phyloP scores from a whole-genome alignment of 2,888 invertebrate species.

The Drosophila koepferae region DNA sequence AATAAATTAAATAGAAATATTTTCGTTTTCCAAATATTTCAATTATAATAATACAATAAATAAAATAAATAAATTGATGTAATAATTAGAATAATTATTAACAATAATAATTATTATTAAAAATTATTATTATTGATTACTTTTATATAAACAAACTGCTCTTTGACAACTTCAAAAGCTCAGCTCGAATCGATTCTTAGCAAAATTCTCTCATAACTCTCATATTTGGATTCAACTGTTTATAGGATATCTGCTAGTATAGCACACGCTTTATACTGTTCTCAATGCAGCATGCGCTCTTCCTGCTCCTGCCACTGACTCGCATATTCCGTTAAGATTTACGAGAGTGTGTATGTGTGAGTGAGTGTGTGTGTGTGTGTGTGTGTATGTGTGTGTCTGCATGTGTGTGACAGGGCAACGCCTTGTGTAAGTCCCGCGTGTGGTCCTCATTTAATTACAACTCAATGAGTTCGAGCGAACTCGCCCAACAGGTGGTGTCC shows the following conservation, averaged over 20 bases:
- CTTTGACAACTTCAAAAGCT: not conserved
- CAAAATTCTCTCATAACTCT: not conserved
- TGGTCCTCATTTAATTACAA: constrained; percentile 73
- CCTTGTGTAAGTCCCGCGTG: constrained; percentile 54
- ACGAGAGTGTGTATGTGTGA: constrained; percentile 36
- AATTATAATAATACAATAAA: too few species aligned
- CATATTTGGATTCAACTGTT: not conserved
- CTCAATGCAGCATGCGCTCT: constrained; percentile 41
- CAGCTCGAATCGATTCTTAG: too few species aligned
- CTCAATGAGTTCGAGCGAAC: constrained; percentile 76
- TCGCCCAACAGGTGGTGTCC: constrained; percentile 69
- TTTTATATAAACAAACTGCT: not conserved
- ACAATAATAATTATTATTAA: too few species aligned
- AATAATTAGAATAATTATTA: too few species aligned
- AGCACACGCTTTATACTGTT: not conserved
- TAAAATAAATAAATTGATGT: too few species aligned
- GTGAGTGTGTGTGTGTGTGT: not conserved
- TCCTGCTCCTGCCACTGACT: not conserved
- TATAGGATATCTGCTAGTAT: not conserved
- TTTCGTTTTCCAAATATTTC: too few species aligned
- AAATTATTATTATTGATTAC: too few species aligned
- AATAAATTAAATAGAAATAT: too few species aligned
- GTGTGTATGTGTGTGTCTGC: not conserved
- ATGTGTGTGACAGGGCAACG: constrained; percentile 53
- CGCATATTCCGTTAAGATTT: constrained; percentile 67